Percentiles rank a stretch among this genome's conserved stretches.
Conservation (phyloP, 2,113 vertebrate species). For the Nothobranchius furzeri region DNA sequence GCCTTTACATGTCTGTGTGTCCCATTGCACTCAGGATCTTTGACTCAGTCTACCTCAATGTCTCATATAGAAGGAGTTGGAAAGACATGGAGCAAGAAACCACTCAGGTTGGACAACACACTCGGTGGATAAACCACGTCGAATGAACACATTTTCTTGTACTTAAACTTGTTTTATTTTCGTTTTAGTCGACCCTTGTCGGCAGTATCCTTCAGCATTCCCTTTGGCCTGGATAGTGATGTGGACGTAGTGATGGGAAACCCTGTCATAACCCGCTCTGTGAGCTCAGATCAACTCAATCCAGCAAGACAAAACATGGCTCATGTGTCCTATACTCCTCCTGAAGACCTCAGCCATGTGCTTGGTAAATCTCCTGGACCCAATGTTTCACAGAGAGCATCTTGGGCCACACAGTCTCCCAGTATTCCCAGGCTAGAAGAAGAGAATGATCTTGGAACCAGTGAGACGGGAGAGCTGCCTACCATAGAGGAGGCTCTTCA, state of each 20-base stretch:
- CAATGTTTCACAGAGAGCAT: constrained; percentile 74
- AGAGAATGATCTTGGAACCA: constrained; percentile 72
- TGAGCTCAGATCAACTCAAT: constrained; percentile 89
- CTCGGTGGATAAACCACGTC: not conserved
- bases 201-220: constrained; percentile 92
- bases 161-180: constrained; percentile 2
- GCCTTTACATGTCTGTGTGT: constrained; percentile 67
- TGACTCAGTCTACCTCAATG: constrained; percentile 91
- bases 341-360: constrained; percentile 75
- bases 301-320: constrained; percentile 63
- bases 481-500: constrained; percentile 93
- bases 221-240: constrained; percentile 93
- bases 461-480: constrained; percentile 81
- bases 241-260: constrained; percentile 94
- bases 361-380: constrained; percentile 61
- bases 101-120: constrained; percentile 78
- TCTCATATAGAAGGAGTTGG: constrained; percentile 89
- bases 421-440: constrained; percentile 61
- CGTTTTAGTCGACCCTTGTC: constrained; percentile 84
- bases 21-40: constrained; percentile 79
- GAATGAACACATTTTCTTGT: not conserved
- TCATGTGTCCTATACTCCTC: constrained; percentile 64
- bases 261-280: constrained; percentile 85
- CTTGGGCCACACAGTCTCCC: constrained; percentile 71
- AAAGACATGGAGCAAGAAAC: constrained; percentile 87